Evolutionary conservation across 2,888 invertebrate species (phyloP), one percentile per base, ranked within the genome.

Genomic region (Chloroclystis v-ata): DNA sequence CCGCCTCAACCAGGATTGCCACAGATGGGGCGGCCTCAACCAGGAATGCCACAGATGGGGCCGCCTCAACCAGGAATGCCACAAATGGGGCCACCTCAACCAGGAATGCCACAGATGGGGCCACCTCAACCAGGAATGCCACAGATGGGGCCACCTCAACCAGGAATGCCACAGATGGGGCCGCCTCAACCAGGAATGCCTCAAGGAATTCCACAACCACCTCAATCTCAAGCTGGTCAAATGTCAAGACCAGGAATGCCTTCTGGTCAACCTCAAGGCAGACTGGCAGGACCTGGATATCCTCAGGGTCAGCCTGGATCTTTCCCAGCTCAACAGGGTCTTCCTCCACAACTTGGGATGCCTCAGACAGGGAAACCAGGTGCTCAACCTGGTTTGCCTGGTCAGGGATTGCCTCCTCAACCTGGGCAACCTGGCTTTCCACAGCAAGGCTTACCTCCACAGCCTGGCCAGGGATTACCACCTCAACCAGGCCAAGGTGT

Each of bases 191-290:
- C 38, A 16, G 52, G 61, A 43, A 49, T 57, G 43, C 52, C 56
- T n/a, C 60, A 56, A 48, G 44, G 41, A 10, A 43, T 60, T 44
- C 58, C 57, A 12, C 65, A 63, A 38, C 59, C 59, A 5, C 53
- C 60, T 37, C 60, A 64, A 40, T 54, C 63, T 37, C 63, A 59
- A 32, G 42, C 56, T n/a, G 49, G 59, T 11, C 56, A 50, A 28
- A 52, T 57, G 49, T 50, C 50, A 8, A 46, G 51, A 45, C 43
- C 53, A 28, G 57, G 52, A 14, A 53, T 54, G 50, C 49, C 54
- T 3, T 37, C 54, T n/a, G 20, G 20, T 5, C 20, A 20, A 5
- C 20, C 20, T 4, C 20, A 20, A 5, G 5, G 5, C 56, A 9
- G 60, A 64, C 44, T n/a, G n/a, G n/a, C 52, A 60, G 35, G 46